Evolutionary conservation across 2,797 vertebrate genomes (phyloP), one percentile per base, ranked within the genome.

Genomic region (Myoxocephalus aenaeus): DNA sequence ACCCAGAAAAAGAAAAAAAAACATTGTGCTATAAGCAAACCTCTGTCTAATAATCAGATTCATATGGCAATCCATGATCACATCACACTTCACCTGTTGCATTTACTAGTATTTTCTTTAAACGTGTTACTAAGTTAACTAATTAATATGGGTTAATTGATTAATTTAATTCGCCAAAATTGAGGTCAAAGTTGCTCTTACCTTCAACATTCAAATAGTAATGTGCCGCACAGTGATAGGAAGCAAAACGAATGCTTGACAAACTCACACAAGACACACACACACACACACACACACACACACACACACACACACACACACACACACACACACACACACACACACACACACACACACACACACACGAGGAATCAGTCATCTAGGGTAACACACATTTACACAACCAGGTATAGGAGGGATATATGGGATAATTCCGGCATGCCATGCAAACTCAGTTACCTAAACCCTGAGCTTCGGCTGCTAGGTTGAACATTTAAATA

Each of bases 371-470:
- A 32, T 4, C 32, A 32, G 32, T 32, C 32, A 32, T 32, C 32
- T 5, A 32, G 32, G 32, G 32, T 32, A 32, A 32, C 32, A 32
- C 32, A 32, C 32, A 32, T 32, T 32, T 32, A 32, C 32, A 32
- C 32, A 32, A 32, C 32, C 32, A 32, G 32, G 32, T 32, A 32
- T 2, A 32, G 5, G 32, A 32, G 3, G 32, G 25, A 1, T 1
- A 27, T 27, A 27, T 71, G 29, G 18, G 44, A 61, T 65, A 80
- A 46, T 46, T 53, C 54, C 27, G n/a, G 7, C 27, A 20, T 18
- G 34, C 22, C 12, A 44, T 62, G 15, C n/a, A 17, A 62, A 51
- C 40, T 34, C n/a, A 13, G 53, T 38, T 42, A 50, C 2, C 17
- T 22, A 10, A 40, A 66, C 5, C 46, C 8, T 32, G n/a, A 44